A percentile compares a stretch with the other conserved stretches of the same genome.
These are phyloP conservation scores for Potamilus streckersoni DNA, from an alignment of 1,140 invertebrate genomes.

Conservation along the genomic window DNA sequence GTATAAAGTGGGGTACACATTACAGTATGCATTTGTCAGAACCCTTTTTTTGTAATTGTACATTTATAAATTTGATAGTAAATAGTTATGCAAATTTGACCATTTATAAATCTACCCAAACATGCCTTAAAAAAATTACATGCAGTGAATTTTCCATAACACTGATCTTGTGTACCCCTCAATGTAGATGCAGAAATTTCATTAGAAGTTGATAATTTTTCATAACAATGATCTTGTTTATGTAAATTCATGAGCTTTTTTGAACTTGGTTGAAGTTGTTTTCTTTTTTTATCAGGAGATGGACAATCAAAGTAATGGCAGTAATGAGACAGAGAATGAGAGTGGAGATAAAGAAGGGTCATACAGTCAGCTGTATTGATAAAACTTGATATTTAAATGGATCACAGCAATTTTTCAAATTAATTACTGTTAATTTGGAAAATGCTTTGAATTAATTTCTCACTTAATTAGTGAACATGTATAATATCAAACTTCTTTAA, in stretches of 20 bases:
- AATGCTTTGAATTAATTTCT: no score
- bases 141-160: neutral
- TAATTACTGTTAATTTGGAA: no score
- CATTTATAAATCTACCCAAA: neutral
- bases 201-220: neutral
- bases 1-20: no score
- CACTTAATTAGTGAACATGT: no score
- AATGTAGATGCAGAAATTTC: neutral
- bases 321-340: slow-evolving; percentile 27
- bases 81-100: no score
- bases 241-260: neutral
- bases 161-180: neutral
- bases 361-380: slow-evolving; percentile 24
- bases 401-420: no score
- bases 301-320: slow-evolving; percentile 39
- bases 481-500: no score
- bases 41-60: no score
- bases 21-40: no score
- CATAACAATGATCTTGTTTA: neutral
- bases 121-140: neutral
- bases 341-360: slow-evolving; percentile 21
- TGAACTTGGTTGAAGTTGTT: neutral
- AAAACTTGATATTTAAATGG: no score
- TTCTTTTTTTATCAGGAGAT: slow-evolving; percentile 37
- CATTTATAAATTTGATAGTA: no score